phyloP scores from a whole-genome alignment of 2,888 invertebrate genomes.

The Synergus laeviventris region DNA sequence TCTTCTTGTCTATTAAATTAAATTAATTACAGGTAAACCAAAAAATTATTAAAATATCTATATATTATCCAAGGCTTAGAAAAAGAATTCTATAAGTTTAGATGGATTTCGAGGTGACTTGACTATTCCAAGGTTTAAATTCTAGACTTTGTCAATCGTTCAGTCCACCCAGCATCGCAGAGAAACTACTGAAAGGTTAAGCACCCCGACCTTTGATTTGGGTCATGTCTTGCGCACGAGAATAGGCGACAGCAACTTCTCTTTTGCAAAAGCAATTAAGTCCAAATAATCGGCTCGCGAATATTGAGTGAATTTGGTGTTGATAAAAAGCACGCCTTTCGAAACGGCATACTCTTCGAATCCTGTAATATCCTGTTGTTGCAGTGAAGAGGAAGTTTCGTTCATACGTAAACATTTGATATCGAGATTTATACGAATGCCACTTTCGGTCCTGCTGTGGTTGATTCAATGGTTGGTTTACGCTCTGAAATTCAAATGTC shows the following conservation, averaged over 20 bases:
- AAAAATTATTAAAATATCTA: no score
- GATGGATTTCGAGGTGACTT: no score
- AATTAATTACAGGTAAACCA: no score
- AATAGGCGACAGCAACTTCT: conserved; percentile 15
- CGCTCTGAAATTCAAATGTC: conserved; percentile 56
- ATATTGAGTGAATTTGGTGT: not conserved
- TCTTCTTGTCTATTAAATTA: not conserved
- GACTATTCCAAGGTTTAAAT: no score
- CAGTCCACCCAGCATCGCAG: not conserved
- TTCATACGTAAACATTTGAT: not conserved
- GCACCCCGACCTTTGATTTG: not conserved
- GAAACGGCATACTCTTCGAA: not conserved
- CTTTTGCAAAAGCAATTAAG: not conserved
- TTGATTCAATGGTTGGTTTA: conserved; percentile 46
- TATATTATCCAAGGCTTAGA: no score
- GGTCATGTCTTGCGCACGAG: not conserved
- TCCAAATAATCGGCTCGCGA: not conserved
- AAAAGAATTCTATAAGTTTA: no score
- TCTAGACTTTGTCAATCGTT: not conserved
- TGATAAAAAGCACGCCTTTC: not conserved
- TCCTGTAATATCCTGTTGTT: not conserved
- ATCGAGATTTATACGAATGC: not conserved
- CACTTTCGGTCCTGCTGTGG: conserved; percentile 5
- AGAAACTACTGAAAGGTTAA: not conserved
- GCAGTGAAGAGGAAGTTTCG: not conserved